A percentile compares a stretch with the other conserved stretches of the same genome.
phyloP scores from a whole-genome alignment of 2,113 vertebrate species.

The Thymallus thymallus region DNA sequence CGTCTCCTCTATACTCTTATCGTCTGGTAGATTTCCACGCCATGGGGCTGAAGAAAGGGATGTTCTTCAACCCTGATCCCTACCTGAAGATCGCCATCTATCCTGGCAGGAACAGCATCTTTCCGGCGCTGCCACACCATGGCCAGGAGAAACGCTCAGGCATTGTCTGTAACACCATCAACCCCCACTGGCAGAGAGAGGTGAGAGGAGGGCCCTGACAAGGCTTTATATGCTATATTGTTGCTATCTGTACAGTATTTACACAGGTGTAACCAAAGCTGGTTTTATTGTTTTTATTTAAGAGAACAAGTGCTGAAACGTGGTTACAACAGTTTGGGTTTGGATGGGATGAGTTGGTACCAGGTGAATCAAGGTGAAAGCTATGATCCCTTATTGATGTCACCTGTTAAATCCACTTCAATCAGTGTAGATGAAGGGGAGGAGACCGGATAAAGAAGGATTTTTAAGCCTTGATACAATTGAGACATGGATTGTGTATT shows the following conservation, averaged over 20 bases:
- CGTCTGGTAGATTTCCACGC: conserved; percentile 80
- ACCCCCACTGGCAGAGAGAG: conserved; percentile 85
- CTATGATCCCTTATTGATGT: too few relatives aligned
- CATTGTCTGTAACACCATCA: conserved; percentile 82
- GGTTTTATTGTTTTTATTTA: too few relatives aligned
- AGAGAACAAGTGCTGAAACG: too few relatives aligned
- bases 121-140: conserved; percentile 85
- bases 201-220: conserved; percentile 55
- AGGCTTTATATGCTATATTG: too few relatives aligned
- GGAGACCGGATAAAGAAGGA: too few relatives aligned
- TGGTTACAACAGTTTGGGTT: too few relatives aligned
- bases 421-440: too few relatives aligned
- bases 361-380: too few relatives aligned
- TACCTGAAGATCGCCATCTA: conserved; percentile 89
- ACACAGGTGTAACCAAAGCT: not conserved
- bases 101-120: conserved; percentile 87
- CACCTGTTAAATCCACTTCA: too few relatives aligned
- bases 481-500: too few relatives aligned
- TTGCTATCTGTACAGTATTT: not conserved
- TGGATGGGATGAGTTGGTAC: too few relatives aligned
- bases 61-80: conserved; percentile 90
- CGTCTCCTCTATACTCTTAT: not conserved
- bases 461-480: too few relatives aligned
- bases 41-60: conserved; percentile 85
- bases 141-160: conserved; percentile 85